These are phyloP conservation scores for Tetragonula clypearis DNA, from an alignment of 1,140 invertebrate species.

Conservation along the genomic window DNA sequence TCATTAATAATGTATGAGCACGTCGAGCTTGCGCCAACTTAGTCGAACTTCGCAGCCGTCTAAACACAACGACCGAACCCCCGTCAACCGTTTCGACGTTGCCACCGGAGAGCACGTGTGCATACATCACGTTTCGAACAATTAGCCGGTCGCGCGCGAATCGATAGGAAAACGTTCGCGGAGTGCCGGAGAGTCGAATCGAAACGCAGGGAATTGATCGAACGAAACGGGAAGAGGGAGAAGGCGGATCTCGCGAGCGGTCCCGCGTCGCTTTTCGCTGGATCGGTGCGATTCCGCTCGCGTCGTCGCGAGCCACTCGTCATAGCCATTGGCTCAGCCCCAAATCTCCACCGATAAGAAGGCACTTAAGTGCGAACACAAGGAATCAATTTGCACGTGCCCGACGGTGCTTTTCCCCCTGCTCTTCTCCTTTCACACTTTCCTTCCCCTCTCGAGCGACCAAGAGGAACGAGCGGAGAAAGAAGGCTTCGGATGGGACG, in stretches of 20 bases:
- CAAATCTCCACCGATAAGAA: constrained; percentile 66
- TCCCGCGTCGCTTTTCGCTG: constrained; percentile 2
- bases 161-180: background rate
- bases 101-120: too few species aligned
- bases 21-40: constrained; percentile 7
- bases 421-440: background rate
- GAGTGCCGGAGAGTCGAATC: too few species aligned
- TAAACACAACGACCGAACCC: background rate
- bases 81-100: background rate
- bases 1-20: constrained; percentile 34
- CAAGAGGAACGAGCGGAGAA: background rate
- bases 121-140: background rate
- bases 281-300: constrained; percentile 42
- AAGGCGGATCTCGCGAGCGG: background rate
- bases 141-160: background rate
- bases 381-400: constrained; percentile 68
- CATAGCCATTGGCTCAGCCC: constrained; percentile 50
- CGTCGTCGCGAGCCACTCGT: constrained; percentile 51
- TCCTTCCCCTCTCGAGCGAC: background rate
- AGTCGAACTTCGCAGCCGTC: background rate
- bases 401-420: constrained; percentile 11
- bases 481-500: background rate
- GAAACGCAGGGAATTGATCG: background rate
- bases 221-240: background rate
- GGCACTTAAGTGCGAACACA: constrained; percentile 69